Conservation (phyloP, 2,797 vertebrate species). For the Syngnathus acus region DNA sequence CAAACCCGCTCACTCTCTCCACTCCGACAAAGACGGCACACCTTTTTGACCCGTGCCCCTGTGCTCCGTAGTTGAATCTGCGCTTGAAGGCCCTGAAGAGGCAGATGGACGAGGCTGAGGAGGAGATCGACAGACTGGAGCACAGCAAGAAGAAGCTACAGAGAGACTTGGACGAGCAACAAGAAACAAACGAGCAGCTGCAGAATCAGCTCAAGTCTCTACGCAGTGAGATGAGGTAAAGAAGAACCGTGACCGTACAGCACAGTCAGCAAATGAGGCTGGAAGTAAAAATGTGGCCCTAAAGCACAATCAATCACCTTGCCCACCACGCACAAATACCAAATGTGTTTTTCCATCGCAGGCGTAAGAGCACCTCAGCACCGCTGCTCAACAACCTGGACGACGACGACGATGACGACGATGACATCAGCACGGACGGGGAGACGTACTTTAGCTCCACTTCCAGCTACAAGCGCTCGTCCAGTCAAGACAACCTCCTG, state of each 20-base stretch:
- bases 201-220: slow-evolving; percentile 83
- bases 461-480: slow-evolving; percentile 71
- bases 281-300: background rate
- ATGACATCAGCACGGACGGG: slow-evolving; percentile 83
- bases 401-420: slow-evolving; percentile 76
- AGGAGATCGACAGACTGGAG: slow-evolving; percentile 92
- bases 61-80: slow-evolving; percentile 77
- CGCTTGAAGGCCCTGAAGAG: slow-evolving; percentile 93
- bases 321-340: background rate
- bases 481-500: slow-evolving; percentile 67
- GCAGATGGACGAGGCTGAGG: slow-evolving; percentile 92
- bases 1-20: background rate
- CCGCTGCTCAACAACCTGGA: slow-evolving; percentile 78
- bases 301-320: too few species aligned
- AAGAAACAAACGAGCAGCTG: slow-evolving; percentile 86
- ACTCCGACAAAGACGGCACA: background rate
- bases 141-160: slow-evolving; percentile 92
- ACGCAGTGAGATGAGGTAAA: slow-evolving; percentile 82
- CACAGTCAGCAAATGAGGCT: background rate
- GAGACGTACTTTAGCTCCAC: slow-evolving; percentile 84
- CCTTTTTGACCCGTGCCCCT: background rate
- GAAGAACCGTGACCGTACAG: background rate
- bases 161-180: slow-evolving; percentile 91
- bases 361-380: slow-evolving; percentile 81
- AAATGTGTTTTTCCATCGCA: slow-evolving; percentile 35